Percentiles rank a stretch among this genome's conserved stretches.
Conservation (phyloP, 2,888 invertebrate genomes). For the Lasioglossum vierecki region DNA sequence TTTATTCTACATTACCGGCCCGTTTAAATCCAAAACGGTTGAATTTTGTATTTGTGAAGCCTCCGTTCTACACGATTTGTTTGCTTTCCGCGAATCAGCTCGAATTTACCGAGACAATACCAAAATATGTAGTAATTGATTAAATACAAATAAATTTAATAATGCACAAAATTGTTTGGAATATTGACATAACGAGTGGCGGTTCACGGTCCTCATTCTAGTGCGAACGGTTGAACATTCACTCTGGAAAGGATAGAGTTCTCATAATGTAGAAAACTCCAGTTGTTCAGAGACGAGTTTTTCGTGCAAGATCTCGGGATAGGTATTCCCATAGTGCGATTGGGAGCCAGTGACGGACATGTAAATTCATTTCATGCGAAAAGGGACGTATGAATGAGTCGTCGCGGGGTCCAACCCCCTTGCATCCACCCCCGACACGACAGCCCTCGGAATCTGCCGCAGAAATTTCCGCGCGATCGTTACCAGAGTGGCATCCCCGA, state of each 20-base stretch:
- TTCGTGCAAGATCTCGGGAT: background rate
- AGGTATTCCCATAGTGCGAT: slow-evolving; percentile 11
- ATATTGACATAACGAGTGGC: background rate
- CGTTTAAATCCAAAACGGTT: too few relatives aligned
- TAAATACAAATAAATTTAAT: too few relatives aligned
- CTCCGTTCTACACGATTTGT: too few relatives aligned
- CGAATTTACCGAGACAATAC: too few relatives aligned
- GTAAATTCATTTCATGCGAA: slow-evolving; percentile 39
- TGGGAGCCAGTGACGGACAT: slow-evolving; percentile 37
- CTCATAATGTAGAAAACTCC: background rate
- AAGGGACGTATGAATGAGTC: slow-evolving; percentile 47
- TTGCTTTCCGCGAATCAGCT: too few relatives aligned
- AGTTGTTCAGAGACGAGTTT: background rate
- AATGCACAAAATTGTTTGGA: background rate
- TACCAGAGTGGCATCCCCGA: slow-evolving; percentile 62
- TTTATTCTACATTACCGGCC: too few relatives aligned
- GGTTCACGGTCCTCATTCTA: background rate
- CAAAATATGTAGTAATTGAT: background rate
- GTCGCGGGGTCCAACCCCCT: slow-evolving; percentile 34
- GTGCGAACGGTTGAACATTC: background rate
- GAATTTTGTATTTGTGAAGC: too few relatives aligned
- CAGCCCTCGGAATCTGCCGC: slow-evolving; percentile 52
- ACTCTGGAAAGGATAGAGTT: background rate
- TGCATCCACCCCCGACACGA: slow-evolving; percentile 21
- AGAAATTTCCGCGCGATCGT: slow-evolving; percentile 69